phyloP scores from a whole-genome alignment of 2,113 vertebrate species.

The Xerus inauris region DNA sequence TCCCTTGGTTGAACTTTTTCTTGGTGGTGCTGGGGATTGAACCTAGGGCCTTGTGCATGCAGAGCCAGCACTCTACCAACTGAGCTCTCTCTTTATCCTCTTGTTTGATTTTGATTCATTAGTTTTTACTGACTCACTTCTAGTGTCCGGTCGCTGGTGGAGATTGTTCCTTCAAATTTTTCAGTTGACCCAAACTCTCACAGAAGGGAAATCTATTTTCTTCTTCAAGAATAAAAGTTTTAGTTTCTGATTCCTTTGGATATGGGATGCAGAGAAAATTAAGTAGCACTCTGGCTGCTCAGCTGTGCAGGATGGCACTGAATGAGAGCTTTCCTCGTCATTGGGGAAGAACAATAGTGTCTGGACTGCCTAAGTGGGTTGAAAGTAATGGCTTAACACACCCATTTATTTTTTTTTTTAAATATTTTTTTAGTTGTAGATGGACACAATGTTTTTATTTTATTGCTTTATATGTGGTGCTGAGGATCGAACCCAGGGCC shows the following conservation, averaged over 20 bases:
- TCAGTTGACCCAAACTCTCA: background rate
- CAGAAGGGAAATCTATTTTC: background rate
- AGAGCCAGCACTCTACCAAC: too few relatives aligned
- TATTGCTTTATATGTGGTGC: too few relatives aligned
- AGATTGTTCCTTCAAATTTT: background rate
- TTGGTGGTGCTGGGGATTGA: too few relatives aligned
- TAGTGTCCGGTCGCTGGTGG: background rate
- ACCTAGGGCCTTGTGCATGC: too few relatives aligned
- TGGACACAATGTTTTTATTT: too few relatives aligned
- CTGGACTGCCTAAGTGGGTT: background rate
- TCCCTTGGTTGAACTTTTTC: background rate
- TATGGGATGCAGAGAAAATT: background rate
- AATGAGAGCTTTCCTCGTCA: background rate
- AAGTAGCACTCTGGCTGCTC: background rate
- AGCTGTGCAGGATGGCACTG: background rate
- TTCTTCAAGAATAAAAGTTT: background rate
- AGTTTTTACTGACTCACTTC: background rate
- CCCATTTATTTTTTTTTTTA: too few relatives aligned
- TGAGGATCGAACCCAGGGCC: too few relatives aligned
- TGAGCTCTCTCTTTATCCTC: too few relatives aligned
- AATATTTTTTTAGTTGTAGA: too few relatives aligned
- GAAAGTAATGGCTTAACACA: slow-evolving; percentile 27
- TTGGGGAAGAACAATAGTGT: background rate
- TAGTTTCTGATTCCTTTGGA: background rate
- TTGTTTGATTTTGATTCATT: background rate